Base-by-base conservation (phyloP, 2,888 invertebrate species). In the Diabrotica balteata region DNA sequence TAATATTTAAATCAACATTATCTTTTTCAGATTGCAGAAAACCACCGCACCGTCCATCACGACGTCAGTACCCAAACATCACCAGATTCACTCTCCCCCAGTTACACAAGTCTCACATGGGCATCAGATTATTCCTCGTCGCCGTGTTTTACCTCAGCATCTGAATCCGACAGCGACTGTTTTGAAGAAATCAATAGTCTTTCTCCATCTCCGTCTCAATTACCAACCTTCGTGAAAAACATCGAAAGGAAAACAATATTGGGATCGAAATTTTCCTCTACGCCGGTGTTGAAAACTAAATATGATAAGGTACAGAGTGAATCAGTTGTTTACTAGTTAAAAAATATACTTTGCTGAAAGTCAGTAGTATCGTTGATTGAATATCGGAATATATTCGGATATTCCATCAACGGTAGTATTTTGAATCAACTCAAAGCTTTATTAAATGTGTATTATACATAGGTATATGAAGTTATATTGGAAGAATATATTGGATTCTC, bases 21-120 rank as follows among this genome's bases (percentile, higher is more conserved):
- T 68, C 50, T 58, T 51, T 74, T 75, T 47, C 60, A 77, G 75
- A 69, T 71, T 50, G 71, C 64, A 59, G 67, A 73, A 58, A 72
- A 66, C 57, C 73, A 72, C 32, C 73, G 71, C 32, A 68, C 66
- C 57, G 65, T 62, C 53, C 62, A 68, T 17, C 74, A 75, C 68
- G 73, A 79, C 59, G 77, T 73, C 32, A 78, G 76, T 54, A 79
- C 80, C 51, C 81, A 84, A 75, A 81, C 81, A 11, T 84, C 84
- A 62, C 85, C 84, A n/a, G 49, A 57, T 43, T 81, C 83, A 6
- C 76, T 82, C 46, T 84, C 85, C 7, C 78, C 82, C 52, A 84
- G 83, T 73, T 85, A 85, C 7, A 86, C 84, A 9, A 86, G 87
- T 78, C 80, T 84, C 70, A 84, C 84, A 43, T 85, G 84, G 84